A percentile compares a stretch with the other conserved stretches of the same genome.
These are phyloP conservation scores for Drosophila greeni DNA, from an alignment of 2,888 invertebrate species.

Conservation along the genomic window DNA sequence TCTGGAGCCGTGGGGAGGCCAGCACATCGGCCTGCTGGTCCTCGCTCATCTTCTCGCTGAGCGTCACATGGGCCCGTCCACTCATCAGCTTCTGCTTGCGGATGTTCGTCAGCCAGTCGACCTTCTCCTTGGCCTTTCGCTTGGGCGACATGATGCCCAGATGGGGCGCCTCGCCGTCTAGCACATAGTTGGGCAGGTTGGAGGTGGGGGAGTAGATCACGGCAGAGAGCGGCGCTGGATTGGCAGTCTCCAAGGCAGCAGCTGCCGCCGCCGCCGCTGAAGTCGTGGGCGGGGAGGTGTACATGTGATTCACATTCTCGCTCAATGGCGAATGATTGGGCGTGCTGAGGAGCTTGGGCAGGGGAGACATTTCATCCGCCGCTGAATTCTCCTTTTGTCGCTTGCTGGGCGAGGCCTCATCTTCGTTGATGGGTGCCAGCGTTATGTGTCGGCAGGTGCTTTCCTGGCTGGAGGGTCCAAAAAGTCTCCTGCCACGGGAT, in stretches of 20 bases:
- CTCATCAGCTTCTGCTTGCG: conserved; percentile 80
- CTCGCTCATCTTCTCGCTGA: conserved; percentile 71
- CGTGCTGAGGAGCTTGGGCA: conserved; percentile 33
- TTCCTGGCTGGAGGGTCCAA: conserved; percentile 76
- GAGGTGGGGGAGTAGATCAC: conserved; percentile 82
- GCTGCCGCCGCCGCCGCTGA: conserved; percentile 47
- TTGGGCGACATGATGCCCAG: conserved; percentile 84
- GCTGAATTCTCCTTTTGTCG: conserved; percentile 55
- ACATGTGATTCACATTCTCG: conserved; percentile 67
- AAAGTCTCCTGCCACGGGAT: conserved; percentile 79
- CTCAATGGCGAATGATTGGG: conserved; percentile 67
- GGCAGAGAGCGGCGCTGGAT: conserved; percentile 47
- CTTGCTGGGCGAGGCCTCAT: conserved; percentile 61
- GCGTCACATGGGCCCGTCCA: conserved; percentile 58
- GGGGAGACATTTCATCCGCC: conserved; percentile 28
- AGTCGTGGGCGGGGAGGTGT: conserved; percentile 64
- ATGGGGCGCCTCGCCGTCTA: conserved; percentile 88
- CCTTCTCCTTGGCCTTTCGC: conserved; percentile 82
- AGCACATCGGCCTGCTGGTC: conserved; percentile 55
- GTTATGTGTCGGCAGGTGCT: conserved; percentile 50
- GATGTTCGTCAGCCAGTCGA: conserved; percentile 86
- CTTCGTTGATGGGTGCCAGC: conserved; percentile 61
- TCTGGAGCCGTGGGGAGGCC: conserved; percentile 76
- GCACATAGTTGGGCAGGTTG: conserved; percentile 87
- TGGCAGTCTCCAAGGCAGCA: conserved; percentile 35